These are phyloP conservation scores for Drosophila lacteicornis DNA, from an alignment of 1,140 invertebrate genomes.

Conservation along the genomic window DNA sequence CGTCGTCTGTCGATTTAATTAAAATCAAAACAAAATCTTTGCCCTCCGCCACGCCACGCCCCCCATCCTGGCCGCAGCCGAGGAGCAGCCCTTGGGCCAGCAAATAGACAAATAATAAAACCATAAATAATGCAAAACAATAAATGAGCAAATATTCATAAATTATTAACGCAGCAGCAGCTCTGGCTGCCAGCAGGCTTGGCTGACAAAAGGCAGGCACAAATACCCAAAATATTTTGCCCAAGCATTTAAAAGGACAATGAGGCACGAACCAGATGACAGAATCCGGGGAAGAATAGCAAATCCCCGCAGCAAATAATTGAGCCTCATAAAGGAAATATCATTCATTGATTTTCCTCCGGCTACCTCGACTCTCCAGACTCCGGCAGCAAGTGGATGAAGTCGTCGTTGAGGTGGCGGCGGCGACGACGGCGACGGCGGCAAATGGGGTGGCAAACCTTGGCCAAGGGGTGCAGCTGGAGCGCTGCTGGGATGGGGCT, in stretches of 20 bases:
- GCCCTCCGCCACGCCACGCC: constrained; percentile 35
- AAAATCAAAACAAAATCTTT: constrained; percentile 81
- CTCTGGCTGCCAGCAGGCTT: constrained; percentile 5
- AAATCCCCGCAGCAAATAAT: constrained; percentile 84
- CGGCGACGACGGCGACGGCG: no score
- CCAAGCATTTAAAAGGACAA: constrained; percentile 83
- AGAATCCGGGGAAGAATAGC: constrained; percentile 65
- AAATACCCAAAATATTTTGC: constrained; percentile 81
- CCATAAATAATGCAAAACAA: constrained; percentile 82
- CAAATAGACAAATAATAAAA: constrained; percentile 72
- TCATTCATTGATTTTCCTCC: constrained; percentile 81
- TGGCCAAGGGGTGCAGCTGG: constrained; percentile 10
- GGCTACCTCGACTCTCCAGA: constrained; percentile 27
- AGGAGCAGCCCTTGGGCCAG: not conserved
- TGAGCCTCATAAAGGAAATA: constrained; percentile 82
- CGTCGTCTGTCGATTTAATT: constrained; percentile 76
- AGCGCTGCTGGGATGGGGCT: constrained; percentile 7
- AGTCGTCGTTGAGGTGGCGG: constrained; percentile 25
- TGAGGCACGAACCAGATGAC: constrained; percentile 71
- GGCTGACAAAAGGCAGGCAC: constrained; percentile 61
- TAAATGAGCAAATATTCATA: constrained; percentile 83
- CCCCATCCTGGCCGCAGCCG: no score
- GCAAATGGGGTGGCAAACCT: constrained; percentile 15
- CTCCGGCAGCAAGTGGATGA: constrained; percentile 64
- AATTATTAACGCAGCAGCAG: constrained; percentile 70